Evolutionary conservation across 2,888 invertebrate genomes (phyloP), one percentile per base, ranked within the genome.

Genomic region (Oeneis ivallda): DNA sequence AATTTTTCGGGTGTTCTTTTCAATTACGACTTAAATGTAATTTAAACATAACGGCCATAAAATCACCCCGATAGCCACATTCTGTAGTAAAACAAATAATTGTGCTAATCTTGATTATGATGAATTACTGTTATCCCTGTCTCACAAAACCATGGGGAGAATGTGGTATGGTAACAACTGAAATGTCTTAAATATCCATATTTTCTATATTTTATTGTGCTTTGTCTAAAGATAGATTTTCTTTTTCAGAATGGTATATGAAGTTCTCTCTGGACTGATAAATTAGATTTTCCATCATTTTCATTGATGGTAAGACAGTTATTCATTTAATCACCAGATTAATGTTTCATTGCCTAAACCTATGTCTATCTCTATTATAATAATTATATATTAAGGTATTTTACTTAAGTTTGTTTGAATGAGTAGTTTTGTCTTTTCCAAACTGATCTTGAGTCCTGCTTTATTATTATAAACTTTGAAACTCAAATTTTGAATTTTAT

Each of bases 71-170:
- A 26, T n/a, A 26, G 26, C 26, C 26, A 26, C 2, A 26, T 26
- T 26, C 26, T 26, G 26, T 26, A 1, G n/a, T 5, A 26, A 26
- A 26, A 26, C 2, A 26, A 26, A 26, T 26, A 26, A 26, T 26
- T 26, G 4, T 26, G 1, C 4, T 26, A 26, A 26, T 26, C 26
- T 59, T 61, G 62, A 15, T 17, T 17, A 80, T 83, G 83, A 82
- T 83, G 82, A 83, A 72, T 74, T 75, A 68, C 76, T 77, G 83
- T 84, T 84, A 84, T 84, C 83, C 83, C 83, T 83, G 83, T 79
- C 83, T 82, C 78, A 84, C 83, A 65, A 72, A 77, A 72, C 64
- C 81, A 66, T 84, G 83, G 83, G 80, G 83, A 83, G 72, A 76
- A 70, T 78, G 78, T 81, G 82, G 81, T 83, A 80, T 83, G 82